Percentiles rank a stretch among this genome's conserved stretches.
Evolutionary conservation across 2,888 invertebrate species (phyloP).

Genomic region (Euclidia mi): DNA sequence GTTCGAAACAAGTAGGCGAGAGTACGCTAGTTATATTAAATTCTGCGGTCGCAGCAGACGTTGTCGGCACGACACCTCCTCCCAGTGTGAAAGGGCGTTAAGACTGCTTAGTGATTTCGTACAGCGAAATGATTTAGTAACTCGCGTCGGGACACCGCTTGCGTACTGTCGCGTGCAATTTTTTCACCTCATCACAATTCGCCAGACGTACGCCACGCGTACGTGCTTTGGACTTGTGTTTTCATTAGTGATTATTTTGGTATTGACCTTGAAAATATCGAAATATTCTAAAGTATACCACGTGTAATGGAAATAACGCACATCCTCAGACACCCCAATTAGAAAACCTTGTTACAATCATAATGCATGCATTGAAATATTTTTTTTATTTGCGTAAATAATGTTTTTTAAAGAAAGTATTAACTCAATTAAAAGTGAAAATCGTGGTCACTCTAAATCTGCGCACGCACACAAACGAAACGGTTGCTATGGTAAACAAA

Average conservation of each 20-base stretch:
- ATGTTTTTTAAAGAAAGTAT: too few species aligned
- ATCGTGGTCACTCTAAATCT: too few species aligned
- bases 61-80: constrained; percentile 32
- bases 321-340: too few species aligned
- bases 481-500: too few species aligned
- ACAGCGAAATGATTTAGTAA: constrained; percentile 72
- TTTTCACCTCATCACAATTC: constrained; percentile 77
- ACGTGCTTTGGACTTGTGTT: constrained; percentile 25
- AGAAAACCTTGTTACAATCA: too few species aligned
- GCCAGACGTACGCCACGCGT: constrained; percentile 59
- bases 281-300: too few species aligned
- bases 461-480: too few species aligned
- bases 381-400: too few species aligned
- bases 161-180: constrained; percentile 62
- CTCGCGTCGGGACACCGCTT: constrained; percentile 54
- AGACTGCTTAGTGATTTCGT: constrained; percentile 71
- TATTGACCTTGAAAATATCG: too few species aligned
- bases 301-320: too few species aligned
- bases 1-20: constrained; percentile 21
- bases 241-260: neutral
- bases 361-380: too few species aligned
- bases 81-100: constrained; percentile 54
- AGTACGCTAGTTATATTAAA: constrained; percentile 46
- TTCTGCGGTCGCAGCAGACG: constrained; percentile 47
- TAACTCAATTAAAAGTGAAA: too few species aligned